These are phyloP conservation scores for Herminia tarsipennalis DNA, from an alignment of 2,888 invertebrate species.

Conservation along the genomic window DNA sequence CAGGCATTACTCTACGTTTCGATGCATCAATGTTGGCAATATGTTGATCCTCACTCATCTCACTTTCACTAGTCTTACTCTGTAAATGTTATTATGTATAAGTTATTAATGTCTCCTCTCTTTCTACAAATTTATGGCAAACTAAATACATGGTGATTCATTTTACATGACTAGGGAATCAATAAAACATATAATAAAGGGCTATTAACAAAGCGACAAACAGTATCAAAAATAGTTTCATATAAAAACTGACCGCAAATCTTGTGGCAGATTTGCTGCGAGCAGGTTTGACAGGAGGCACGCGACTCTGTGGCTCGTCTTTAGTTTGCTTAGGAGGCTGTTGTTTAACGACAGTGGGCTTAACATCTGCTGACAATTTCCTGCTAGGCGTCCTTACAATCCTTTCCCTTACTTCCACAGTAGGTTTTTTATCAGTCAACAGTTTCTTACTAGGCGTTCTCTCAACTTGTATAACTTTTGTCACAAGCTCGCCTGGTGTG, in stretches of 20 bases:
- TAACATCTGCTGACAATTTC: conserved; percentile 63
- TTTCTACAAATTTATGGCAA: conserved; percentile 50
- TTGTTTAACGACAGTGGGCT: conserved; percentile 60
- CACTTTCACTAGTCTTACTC: conserved; percentile 86
- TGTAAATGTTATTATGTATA: conserved; percentile 77
- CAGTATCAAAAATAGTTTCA: conserved; percentile 71
- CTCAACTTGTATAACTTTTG: conserved; percentile 79
- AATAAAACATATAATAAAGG: conserved; percentile 72
- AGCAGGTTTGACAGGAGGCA: conserved; percentile 79
- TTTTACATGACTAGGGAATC: conserved; percentile 44
- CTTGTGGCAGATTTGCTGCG: conserved; percentile 81
- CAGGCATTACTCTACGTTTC: conserved; percentile 73
- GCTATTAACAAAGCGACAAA: conserved; percentile 75
- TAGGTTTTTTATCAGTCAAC: conserved; percentile 67
- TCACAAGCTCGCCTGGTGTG: conserved; percentile 69
- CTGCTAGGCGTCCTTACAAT: conserved; percentile 78
- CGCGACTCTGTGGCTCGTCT: conserved; percentile 66
- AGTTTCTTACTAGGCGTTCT: conserved; percentile 76
- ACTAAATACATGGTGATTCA: conserved; percentile 57
- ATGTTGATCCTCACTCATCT: conserved; percentile 83
- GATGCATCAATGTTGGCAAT: conserved; percentile 51
- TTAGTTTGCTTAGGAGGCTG: conserved; percentile 49
- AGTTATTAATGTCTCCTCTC: conserved; percentile 67
- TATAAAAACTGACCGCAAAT: conserved; percentile 81
- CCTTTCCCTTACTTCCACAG: conserved; percentile 74